Evolutionary conservation across 2,888 invertebrate genomes (phyloP), one percentile per base, ranked within the genome.

Genomic region (Eupithecia subfuscata): DNA sequence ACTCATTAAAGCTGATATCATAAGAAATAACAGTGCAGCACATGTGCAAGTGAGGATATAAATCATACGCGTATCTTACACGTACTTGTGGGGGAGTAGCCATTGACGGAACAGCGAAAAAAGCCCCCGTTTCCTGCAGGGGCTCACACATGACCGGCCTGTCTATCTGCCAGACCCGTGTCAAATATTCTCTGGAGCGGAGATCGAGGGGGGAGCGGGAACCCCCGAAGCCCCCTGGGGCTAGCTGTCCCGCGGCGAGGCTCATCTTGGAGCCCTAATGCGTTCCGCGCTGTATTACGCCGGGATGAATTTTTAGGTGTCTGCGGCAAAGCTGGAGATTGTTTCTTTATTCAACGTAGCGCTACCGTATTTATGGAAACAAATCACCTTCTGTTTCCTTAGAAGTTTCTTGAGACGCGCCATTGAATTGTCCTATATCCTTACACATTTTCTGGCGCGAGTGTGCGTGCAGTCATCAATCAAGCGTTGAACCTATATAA

Each of bases 161-260:
- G 95, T 95, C 95, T 94, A 94, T 95, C 95, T 94, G 95, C 95
- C 95, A 94, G 94, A 95, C 95, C 95, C 95, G 92, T 95, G 94
- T 95, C 95, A 95, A 95, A 95, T 95, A 95, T 94, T 92, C 95
- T 94, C 94, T 94, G 92, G 92, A 95, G 95, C 95, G 95, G 91
- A 93, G 92, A 90, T 92, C 91, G 90, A 92, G 93, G 88, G 91
- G 91, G 85, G 86, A 84, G 88, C 90, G 88, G 89, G 86, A 88
- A 89, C 73, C 74, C 69, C 73, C 65, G 89, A 85, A 87, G 89
- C 91, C 92, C 93, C 94, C 92, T 89, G 94, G 94, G 93, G 92
- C 91, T 85, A 84, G 92, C 91, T 90, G 93, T 94, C 95, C 95
- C 94, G 95, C 92, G 90, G 95, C 92, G 95, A 93, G 91, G 92